Evolutionary conservation across 1,140 invertebrate species (phyloP), one percentile per base, ranked within the genome.

Genomic region (Drosophila mauritiana): DNA sequence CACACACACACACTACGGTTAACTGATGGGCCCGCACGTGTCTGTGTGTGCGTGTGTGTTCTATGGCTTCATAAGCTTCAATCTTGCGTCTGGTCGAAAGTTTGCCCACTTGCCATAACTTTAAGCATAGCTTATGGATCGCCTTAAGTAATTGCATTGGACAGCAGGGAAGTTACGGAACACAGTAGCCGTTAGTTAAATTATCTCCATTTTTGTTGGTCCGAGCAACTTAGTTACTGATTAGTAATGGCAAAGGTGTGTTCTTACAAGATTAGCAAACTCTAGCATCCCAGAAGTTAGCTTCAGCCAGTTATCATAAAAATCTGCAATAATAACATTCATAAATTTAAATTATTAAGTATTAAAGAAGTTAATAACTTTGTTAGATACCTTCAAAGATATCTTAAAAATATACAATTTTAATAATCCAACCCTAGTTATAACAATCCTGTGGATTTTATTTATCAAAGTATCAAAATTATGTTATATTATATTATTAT

Each of bases 61-160:
- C 52, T 64, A 67, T 54, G 58, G 62, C 56, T 80, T 80, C 63
- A 69, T 63, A 64, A 75, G 70, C 70, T 65, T 65, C 59, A 75
- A 75, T 65, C 73, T 40, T 53, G 27, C 22, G 67, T 69, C 64
- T 69, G 51, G 48, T 45, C 65, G 40, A 56, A 70, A 70, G 65
- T 56, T 39, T 57, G n/a, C 42, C 36, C 25, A 55, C n/a, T 51
- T 34, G 11, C 36, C 43, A 49, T 56, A 56, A 45, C 64, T 70
- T 69, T 48, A 48, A 68, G 49, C 62, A 68, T 22, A 34, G 31
- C 59, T 36, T 20, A 22, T 13, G n/a, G 17, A 51, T 64, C 20
- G 61, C 64, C 52, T 68, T 65, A 68, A 68, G 59, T 68, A 68
- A 68, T 68, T 65, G 52, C 37, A 20, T 65, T 43, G 46, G 15